These are phyloP conservation scores for Coenobita brevimanus DNA, from an alignment of 1,140 invertebrate genomes.

Conservation along the genomic window DNA sequence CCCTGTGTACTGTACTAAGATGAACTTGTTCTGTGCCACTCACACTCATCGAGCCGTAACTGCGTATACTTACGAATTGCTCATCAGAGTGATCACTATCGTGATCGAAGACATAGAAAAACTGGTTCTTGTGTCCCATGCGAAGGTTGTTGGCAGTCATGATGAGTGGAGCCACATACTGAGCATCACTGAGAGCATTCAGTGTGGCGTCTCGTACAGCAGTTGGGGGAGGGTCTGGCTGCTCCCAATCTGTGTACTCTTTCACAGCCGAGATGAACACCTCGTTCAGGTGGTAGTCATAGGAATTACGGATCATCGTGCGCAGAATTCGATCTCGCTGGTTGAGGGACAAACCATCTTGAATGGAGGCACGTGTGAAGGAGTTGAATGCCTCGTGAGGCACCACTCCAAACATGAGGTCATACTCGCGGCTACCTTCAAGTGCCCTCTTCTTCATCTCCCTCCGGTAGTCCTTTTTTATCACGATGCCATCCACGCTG, in stretches of 20 bases:
- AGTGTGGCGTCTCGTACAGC: constrained; percentile 94
- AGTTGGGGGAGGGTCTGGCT: constrained; percentile 91
- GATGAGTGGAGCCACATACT: constrained; percentile 89
- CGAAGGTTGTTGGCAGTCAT: constrained; percentile 84
- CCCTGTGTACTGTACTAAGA: too few relatives aligned
- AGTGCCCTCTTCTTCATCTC: constrained; percentile 61
- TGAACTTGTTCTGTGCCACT: not conserved
- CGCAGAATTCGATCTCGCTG: constrained; percentile 92
- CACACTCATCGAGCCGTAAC: too few relatives aligned
- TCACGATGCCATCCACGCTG: constrained; percentile 87
- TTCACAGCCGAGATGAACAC: constrained; percentile 98
- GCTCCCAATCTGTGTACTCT: constrained; percentile 98
- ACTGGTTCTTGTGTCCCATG: constrained; percentile 78
- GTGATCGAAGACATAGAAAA: constrained; percentile 95
- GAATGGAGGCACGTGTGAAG: constrained; percentile 75
- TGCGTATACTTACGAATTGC: constrained; percentile 22
- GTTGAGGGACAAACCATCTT: constrained; percentile 95
- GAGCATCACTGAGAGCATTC: constrained; percentile 92
- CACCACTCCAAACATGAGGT: constrained; percentile 78
- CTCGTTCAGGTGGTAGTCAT: constrained; percentile 94
- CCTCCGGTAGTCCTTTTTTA: constrained; percentile 77
- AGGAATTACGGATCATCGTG: constrained; percentile 94
- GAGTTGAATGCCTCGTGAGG: constrained; percentile 77
- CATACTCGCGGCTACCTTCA: constrained; percentile 72
- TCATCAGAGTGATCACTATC: constrained; percentile 76